phyloP scores from a whole-genome alignment of 2,888 invertebrate species.

The Polydesmus complanatus region DNA sequence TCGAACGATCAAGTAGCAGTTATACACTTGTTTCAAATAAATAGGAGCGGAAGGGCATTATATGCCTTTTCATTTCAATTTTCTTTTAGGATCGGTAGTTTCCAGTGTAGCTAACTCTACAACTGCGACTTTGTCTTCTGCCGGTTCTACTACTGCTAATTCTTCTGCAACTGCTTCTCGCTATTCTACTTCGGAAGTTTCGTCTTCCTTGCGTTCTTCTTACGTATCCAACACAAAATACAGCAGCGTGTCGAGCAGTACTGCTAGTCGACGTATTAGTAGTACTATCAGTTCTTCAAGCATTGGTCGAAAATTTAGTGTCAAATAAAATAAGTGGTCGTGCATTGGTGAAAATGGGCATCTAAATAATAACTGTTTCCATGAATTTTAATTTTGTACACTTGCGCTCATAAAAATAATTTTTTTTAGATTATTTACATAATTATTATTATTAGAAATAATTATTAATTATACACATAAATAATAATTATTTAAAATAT shows the following conservation, averaged over 20 bases:
- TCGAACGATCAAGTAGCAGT: not conserved
- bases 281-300: not conserved
- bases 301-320: slow-evolving; percentile 7
- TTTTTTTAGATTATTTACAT: no score
- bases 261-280: not conserved
- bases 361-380: no score
- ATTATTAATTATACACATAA: no score
- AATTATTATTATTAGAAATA: no score
- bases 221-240: slow-evolving; percentile 6
- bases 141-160: not conserved
- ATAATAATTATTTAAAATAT: no score
- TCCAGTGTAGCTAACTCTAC: not conserved
- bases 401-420: no score
- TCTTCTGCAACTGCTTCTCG: slow-evolving; percentile 3
- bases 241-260: not conserved
- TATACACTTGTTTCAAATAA: not conserved
- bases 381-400: no score
- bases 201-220: slow-evolving; percentile 3
- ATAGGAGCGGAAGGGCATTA: not conserved
- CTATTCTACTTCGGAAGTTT: not conserved
- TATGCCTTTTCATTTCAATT: not conserved
- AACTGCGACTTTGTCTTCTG: not conserved
- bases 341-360: no score
- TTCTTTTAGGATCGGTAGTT: slow-evolving; percentile 8
- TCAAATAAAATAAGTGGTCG: not conserved